phyloP scores from a whole-genome alignment of 2,888 invertebrate species.

The Eurois occulta region DNA sequence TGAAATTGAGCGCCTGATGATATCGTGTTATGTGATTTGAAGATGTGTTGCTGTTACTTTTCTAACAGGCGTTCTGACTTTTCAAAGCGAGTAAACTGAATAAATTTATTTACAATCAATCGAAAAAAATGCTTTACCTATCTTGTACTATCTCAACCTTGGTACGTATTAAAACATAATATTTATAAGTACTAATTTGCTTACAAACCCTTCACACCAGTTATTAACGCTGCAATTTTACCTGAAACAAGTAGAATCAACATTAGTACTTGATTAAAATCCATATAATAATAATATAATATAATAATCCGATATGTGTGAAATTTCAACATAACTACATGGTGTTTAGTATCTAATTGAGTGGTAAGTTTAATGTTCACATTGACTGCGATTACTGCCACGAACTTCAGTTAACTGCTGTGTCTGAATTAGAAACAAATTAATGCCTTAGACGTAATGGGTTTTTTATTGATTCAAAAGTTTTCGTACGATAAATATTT shows the following conservation, averaged over 20 bases:
- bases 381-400: conserved; percentile 18
- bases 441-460: background rate
- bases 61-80: conserved; percentile 39
- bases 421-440: conserved; percentile 1
- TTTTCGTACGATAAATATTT: background rate
- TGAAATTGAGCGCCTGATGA: conserved; percentile 51
- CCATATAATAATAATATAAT: too few relatives aligned
- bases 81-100: background rate
- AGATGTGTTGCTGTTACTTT: conserved; percentile 46
- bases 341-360: conserved; percentile 14
- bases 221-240: conserved; percentile 19
- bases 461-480: background rate
- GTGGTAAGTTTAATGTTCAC: conserved; percentile 13
- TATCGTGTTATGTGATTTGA: conserved; percentile 10
- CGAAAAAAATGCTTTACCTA: background rate
- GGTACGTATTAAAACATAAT: too few relatives aligned
- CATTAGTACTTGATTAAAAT: conserved; percentile 14
- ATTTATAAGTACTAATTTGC: background rate
- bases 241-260: conserved; percentile 53
- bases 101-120: background rate
- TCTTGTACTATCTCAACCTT: too few relatives aligned
- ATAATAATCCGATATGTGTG: background rate
- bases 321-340: conserved; percentile 2
- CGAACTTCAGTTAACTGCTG: conserved; percentile 15
- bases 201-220: background rate